These are phyloP conservation scores for Drosophila ohnishii DNA, from an alignment of 1,140 invertebrate species.

Conservation along the genomic window DNA sequence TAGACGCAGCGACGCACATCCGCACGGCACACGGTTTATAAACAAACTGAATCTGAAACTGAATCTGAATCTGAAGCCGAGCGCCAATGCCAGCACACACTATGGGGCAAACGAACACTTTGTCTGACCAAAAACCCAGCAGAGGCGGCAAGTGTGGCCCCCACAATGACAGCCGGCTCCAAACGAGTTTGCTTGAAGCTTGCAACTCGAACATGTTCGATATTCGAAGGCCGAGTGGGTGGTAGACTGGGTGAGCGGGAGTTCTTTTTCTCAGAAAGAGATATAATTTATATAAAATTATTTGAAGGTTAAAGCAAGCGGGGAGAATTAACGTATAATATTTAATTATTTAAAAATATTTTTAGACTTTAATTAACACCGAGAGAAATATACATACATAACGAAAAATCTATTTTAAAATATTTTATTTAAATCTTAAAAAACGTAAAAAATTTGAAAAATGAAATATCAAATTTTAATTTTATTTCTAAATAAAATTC, in stretches of 20 bases:
- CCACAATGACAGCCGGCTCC: slow-evolving; percentile 57
- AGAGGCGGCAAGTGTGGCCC: slow-evolving; percentile 25
- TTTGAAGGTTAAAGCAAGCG: neutral
- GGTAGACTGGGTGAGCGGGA: neutral
- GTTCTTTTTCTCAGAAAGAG: neutral
- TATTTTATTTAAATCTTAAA: neutral
- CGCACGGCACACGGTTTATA: slow-evolving; percentile 63
- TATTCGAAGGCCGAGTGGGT: neutral
- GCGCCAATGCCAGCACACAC: slow-evolving; percentile 24
- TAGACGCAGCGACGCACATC: slow-evolving; percentile 43
- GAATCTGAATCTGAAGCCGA: slow-evolving; percentile 12
- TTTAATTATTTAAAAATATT: neutral
- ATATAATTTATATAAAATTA: neutral
- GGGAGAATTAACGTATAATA: neutral
- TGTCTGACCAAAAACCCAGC: neutral
- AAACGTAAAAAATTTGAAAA: too few relatives aligned
- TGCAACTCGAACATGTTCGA: slow-evolving; percentile 56
- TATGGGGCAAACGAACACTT: too few relatives aligned
- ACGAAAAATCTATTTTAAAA: neutral
- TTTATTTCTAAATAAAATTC: too few relatives aligned
- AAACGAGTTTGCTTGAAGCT: slow-evolving; percentile 54
- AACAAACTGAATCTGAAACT: slow-evolving; percentile 56
- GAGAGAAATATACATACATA: too few relatives aligned
- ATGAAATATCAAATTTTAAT: too few relatives aligned
- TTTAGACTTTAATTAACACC: too few relatives aligned